Percentiles rank a stretch among this genome's conserved stretches.
Evolutionary conservation across 2,113 vertebrate genomes (phyloP).

Genomic region (Platichthys stellatus): DNA sequence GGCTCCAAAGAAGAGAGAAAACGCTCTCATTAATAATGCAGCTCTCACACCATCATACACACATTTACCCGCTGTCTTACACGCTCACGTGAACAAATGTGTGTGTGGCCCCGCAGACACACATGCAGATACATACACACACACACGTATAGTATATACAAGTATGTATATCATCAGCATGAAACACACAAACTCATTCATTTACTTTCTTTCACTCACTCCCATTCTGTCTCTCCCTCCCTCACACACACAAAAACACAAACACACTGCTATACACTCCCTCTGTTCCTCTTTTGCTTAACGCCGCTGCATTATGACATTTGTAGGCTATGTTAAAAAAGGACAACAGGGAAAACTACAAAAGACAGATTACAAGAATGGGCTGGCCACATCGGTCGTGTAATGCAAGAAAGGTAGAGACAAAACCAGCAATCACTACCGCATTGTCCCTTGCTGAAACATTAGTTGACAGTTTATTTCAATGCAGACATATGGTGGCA

Average conservation of each 20-base stretch:
- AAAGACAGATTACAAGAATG: too few species aligned
- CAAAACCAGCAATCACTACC: neutral
- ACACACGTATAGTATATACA: too few species aligned
- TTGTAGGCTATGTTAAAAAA: neutral
- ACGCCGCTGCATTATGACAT: neutral
- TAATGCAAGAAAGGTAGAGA: neutral
- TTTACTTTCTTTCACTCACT: neutral
- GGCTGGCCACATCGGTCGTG: too few species aligned
- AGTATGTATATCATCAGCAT: too few species aligned
- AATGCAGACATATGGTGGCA: neutral
- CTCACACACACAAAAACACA: neutral
- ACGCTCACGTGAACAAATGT: constrained; percentile 15
- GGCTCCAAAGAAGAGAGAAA: constrained; percentile 27
- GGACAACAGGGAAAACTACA: constrained; percentile 1
- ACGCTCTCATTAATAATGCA: constrained; percentile 59
- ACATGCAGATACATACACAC: neutral
- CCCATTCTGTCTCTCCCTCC: neutral
- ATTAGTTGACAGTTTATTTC: neutral
- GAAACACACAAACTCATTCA: constrained; percentile 19
- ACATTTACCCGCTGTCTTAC: constrained; percentile 38
- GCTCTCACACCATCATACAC: constrained; percentile 40
- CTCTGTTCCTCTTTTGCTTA: too few species aligned
- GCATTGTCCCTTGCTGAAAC: neutral
- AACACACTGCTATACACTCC: neutral
- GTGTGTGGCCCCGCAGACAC: neutral